Evolutionary conservation across 2,113 vertebrate species (phyloP).

Genomic region (Odontesthes bonariensis): DNA sequence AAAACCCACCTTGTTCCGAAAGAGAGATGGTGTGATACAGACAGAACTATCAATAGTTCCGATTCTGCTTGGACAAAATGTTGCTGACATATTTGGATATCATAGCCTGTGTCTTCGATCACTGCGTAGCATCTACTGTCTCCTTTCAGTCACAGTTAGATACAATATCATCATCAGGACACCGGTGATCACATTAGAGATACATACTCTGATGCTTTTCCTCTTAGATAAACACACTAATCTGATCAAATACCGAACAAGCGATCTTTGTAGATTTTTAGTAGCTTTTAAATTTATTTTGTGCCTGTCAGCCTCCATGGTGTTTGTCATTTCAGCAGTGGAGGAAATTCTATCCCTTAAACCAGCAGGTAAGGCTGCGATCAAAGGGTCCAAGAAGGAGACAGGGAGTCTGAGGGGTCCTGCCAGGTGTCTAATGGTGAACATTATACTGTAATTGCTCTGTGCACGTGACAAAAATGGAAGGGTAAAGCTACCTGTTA

Average conservation of each 20-base stretch:
- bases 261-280: neutral
- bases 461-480: conserved; percentile 48
- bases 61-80: neutral
- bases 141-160: neutral
- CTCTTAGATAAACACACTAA: neutral
- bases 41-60: neutral
- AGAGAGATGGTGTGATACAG: too few species aligned
- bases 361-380: conserved; percentile 51
- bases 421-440: conserved; percentile 69
- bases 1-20: neutral
- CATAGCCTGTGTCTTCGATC: neutral
- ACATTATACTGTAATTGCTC: conserved; percentile 63
- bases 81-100: too few species aligned
- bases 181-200: neutral
- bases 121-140: neutral
- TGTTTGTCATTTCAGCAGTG: conserved; percentile 51
- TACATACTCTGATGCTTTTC: neutral
- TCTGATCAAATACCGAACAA: neutral
- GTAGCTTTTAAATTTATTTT: neutral
- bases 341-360: conserved; percentile 47
- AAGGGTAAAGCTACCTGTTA: conserved; percentile 47
- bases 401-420: conserved; percentile 50
- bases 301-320: neutral
- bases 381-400: conserved; percentile 59
- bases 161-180: neutral